Base-by-base conservation (phyloP, 2,113 vertebrate genomes). In the Salvator merianae region DNA sequence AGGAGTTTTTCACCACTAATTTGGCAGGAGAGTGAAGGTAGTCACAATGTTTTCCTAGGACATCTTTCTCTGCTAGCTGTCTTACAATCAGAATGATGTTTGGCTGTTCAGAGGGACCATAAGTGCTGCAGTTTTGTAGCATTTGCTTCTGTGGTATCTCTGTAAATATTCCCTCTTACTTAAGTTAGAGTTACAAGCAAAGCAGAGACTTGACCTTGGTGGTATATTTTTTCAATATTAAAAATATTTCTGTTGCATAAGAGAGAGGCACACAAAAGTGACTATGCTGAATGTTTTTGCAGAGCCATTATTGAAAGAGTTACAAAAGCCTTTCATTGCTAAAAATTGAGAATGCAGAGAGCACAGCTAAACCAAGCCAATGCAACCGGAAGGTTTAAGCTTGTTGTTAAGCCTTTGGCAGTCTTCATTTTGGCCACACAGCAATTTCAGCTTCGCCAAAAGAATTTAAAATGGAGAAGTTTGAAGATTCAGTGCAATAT, bases 251-350 rank as follows among this genome's bases (percentile, higher is more conserved):
- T 84, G 75, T 69, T 85, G 87, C 83, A 0, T 78, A 62, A 79
- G 70, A 74, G 77, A 3, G 59, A 24, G 83, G 86, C 83, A 79
- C 55, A 83, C 24, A 78, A 87, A 85, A 50, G 78, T 91, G 92
- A 90, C 90, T 69, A 75, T 69, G 79, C 88, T 92, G 88, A 88
- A 91, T 87, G 89, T 81, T 81, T 93, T 90, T 82, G 5, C 62
- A 90, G 87, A 76, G 82, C 79, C 86, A 59, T 78, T 81, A 93
- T 74, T 50, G 32, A 71, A 75, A 0, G 7, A 3, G 32, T 87
- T 89, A 38, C 91, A 94, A 93, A 84, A 91, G 84, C 88, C 81
- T 95, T 95, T 95, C 92, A 93, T 87, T 88, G 84, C 94, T 89
- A 89, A 90, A 88, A 90, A 81, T 86, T 73, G 79, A 93, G 90